These are phyloP conservation scores for Heptranchias perlo DNA, from an alignment of 2,113 vertebrate genomes.

Conservation along the genomic window DNA sequence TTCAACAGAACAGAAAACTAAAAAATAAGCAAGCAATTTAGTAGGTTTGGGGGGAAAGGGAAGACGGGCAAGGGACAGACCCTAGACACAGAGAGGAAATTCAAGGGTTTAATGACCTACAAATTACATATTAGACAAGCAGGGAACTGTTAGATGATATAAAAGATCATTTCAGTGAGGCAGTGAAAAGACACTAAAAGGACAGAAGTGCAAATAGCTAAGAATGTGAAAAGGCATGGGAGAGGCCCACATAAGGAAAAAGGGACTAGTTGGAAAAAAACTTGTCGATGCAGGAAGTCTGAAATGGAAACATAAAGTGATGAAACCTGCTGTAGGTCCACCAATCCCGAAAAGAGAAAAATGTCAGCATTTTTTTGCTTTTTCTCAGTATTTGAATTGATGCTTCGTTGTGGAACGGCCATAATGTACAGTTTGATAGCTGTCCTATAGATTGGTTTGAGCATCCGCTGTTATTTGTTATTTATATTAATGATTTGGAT, in stretches of 20 bases:
- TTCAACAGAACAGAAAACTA: neutral
- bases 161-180: neutral
- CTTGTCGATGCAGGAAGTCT: neutral
- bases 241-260: neutral
- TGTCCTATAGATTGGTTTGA: neutral
- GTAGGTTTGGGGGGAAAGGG: neutral
- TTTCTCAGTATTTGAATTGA: neutral
- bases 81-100: neutral
- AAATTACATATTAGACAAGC: neutral
- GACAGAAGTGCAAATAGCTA: neutral
- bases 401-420: neutral
- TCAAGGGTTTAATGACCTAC: neutral
- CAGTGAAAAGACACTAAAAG: neutral
- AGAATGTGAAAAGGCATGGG: neutral
- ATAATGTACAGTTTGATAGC: neutral
- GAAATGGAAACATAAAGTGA: neutral
- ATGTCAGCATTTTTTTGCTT: neutral
- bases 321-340: neutral
- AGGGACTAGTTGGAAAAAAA: neutral
- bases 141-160: neutral
- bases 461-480: no score
- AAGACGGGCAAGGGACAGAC: neutral
- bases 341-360: neutral
- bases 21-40: neutral
- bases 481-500: no score